phyloP scores from a whole-genome alignment of 64 coral and sea anemone genomes.

The Orbicella faveolata region DNA sequence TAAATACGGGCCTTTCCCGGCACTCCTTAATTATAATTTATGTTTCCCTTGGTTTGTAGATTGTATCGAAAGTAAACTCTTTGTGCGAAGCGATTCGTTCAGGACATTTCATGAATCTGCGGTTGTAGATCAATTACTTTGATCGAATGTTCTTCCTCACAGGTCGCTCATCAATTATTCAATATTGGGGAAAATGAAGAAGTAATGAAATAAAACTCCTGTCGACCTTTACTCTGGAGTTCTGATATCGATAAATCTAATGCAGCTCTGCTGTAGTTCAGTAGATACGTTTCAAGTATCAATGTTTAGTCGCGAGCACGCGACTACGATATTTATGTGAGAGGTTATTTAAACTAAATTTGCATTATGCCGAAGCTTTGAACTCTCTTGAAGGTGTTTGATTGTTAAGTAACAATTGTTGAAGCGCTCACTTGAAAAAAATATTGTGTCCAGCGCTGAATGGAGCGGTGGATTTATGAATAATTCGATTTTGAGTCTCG shows the following conservation, averaged over 20 bases:
- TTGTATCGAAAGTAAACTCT: background rate
- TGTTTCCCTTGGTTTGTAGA: constrained; percentile 1
- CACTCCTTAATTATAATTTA: constrained; percentile 14
- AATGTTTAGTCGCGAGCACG: background rate
- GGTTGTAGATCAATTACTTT: background rate
- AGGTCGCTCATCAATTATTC: constrained; percentile 21
- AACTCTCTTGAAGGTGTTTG: background rate
- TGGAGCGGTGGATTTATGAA: background rate
- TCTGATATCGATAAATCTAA: background rate
- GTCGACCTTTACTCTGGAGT: background rate
- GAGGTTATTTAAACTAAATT: no score
- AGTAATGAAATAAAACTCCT: background rate
- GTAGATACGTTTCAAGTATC: background rate
- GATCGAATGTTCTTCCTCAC: background rate
- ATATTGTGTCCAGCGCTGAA: background rate
- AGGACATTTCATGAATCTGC: background rate
- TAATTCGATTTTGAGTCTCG: background rate
- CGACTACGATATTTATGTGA: background rate
- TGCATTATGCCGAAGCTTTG: background rate
- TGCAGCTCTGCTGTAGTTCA: background rate
- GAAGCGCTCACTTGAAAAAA: background rate
- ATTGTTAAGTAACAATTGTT: background rate
- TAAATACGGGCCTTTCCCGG: background rate
- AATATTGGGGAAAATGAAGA: background rate
- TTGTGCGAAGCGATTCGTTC: background rate